These are phyloP conservation scores for Gymnosoma rotundatum DNA, from an alignment of 2,888 invertebrate species.

Conservation along the genomic window DNA sequence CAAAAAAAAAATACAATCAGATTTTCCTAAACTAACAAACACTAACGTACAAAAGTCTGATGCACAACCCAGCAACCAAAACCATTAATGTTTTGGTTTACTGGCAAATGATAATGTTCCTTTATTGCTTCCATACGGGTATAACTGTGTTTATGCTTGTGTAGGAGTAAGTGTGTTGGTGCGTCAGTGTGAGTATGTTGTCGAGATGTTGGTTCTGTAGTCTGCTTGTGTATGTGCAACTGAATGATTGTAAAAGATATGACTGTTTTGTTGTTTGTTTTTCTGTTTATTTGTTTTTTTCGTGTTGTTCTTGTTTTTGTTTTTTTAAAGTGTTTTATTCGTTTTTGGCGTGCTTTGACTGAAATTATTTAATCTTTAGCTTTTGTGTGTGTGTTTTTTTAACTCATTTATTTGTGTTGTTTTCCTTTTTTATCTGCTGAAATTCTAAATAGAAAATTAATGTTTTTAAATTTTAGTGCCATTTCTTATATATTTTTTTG, in stretches of 20 bases:
- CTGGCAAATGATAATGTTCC: slow-evolving; percentile 57
- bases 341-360: slow-evolving; percentile 54
- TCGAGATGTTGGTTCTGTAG: too few relatives aligned
- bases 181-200: background rate
- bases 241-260: slow-evolving; percentile 5
- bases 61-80: slow-evolving; percentile 42
- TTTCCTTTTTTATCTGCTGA: background rate
- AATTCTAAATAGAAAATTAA: slow-evolving; percentile 4
- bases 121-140: background rate
- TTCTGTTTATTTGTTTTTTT: background rate
- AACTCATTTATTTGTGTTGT: background rate
- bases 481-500: background rate
- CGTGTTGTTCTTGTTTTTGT: background rate
- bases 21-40: slow-evolving; percentile 11
- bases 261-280: background rate
- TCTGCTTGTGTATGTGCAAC: background rate
- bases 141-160: background rate
- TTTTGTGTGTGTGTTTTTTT: slow-evolving; percentile 16
- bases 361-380: slow-evolving; percentile 57
- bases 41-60: background rate
- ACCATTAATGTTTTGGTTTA: slow-evolving; percentile 64
- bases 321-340: background rate
- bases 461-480: slow-evolving; percentile 17
- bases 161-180: background rate
- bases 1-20: background rate